Percentiles rank a stretch among this genome's conserved stretches.
Conservation (phyloP, 2,113 vertebrate genomes). For the Etheostoma spectabile region DNA sequence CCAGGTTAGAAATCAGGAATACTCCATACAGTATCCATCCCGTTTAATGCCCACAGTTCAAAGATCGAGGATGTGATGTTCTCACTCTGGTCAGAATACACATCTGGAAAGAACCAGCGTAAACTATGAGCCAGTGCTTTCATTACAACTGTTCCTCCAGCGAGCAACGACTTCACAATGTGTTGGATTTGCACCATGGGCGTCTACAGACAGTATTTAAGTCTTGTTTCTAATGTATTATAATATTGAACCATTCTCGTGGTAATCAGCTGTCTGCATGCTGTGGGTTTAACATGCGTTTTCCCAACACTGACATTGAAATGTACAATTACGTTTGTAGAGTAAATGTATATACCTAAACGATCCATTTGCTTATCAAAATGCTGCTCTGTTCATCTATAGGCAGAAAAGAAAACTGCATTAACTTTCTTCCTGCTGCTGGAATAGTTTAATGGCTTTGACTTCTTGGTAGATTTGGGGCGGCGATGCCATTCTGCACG, state of each 20-base stretch:
- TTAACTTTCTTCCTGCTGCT: slow-evolving; percentile 38
- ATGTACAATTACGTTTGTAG: background rate
- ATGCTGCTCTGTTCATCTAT: slow-evolving; percentile 9
- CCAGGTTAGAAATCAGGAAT: too few species aligned
- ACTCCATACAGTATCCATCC: too few species aligned
- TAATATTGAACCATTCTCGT: background rate
- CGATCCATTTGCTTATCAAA: slow-evolving; percentile 11
- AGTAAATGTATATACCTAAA: slow-evolving; percentile 6
- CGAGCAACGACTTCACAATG: too few species aligned
- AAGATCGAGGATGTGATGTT: too few species aligned
- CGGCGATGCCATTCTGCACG: slow-evolving; percentile 31
- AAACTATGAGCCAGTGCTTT: too few species aligned
- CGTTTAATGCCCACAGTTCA: too few species aligned
- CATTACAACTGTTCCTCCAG: too few species aligned
- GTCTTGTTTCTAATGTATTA: too few species aligned
- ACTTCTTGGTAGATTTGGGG: slow-evolving; percentile 55
- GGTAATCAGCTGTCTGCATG: background rate
- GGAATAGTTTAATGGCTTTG: slow-evolving; percentile 56
- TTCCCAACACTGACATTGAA: background rate
- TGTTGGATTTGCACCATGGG: too few species aligned
- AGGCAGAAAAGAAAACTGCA: slow-evolving; percentile 16
- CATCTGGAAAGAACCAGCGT: too few species aligned
- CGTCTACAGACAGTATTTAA: too few species aligned
- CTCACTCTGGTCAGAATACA: too few species aligned
- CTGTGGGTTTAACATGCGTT: background rate